Evolutionary conservation across 35 echinoderm and acorn worm species (phyloP).

Genomic region (Apostichopus parvimensis): DNA sequence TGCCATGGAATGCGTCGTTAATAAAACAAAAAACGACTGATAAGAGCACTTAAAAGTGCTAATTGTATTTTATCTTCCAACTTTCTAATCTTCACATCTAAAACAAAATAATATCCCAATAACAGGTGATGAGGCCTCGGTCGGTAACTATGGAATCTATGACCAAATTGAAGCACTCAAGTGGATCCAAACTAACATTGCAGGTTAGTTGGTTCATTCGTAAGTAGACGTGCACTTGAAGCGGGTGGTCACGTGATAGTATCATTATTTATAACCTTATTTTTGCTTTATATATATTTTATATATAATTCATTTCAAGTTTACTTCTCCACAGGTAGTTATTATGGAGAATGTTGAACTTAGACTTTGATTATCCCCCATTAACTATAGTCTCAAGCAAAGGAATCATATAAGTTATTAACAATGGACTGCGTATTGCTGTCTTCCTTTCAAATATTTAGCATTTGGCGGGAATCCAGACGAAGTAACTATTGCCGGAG

Average conservation of each 20-base stretch:
- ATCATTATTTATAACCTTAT: too few species aligned
- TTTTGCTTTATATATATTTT: too few species aligned
- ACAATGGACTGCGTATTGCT: background rate
- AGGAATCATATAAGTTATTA: background rate
- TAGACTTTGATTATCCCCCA: too few species aligned
- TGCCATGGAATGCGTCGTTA: too few species aligned
- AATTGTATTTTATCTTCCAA: background rate
- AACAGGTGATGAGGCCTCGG: background rate
- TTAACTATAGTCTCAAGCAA: too few species aligned
- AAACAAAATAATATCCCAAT: background rate
- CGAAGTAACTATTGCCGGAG: background rate
- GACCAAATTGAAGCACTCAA: conserved; percentile 5
- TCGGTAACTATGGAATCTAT: background rate
- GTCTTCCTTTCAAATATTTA: background rate
- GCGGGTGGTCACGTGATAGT: too few species aligned
- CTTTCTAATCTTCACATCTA: too few species aligned
- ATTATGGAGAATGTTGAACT: too few species aligned
- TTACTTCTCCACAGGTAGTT: too few species aligned
- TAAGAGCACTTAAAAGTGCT: background rate
- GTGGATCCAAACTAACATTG: conserved; percentile 8
- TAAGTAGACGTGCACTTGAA: too few species aligned
- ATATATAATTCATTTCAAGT: too few species aligned
- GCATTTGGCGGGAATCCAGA: background rate
- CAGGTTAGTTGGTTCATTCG: background rate
- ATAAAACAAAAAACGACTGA: too few species aligned